phyloP scores from a whole-genome alignment of 1,140 invertebrate genomes.

The Bombus consobrinus region DNA sequence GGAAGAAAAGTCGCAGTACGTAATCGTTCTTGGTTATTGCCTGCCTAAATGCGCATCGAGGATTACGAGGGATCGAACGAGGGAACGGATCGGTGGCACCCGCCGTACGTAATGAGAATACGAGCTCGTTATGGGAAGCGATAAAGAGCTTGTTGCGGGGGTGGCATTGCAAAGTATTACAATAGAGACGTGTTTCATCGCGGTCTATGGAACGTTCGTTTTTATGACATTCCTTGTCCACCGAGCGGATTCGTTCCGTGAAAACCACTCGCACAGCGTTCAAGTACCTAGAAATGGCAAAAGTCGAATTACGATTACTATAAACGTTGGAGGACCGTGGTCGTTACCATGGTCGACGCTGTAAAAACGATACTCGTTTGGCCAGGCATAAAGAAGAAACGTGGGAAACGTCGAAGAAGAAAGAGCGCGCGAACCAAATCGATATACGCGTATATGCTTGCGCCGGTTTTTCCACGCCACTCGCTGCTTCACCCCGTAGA shows the following conservation, averaged over 20 bases:
- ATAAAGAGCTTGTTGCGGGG: slow-evolving; percentile 48
- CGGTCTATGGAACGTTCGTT: slow-evolving; percentile 6
- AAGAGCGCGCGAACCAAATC: background rate
- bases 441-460: background rate
- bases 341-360: background rate
- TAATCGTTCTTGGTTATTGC: slow-evolving; percentile 33
- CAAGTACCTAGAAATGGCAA: background rate
- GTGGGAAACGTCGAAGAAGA: background rate
- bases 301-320: slow-evolving; percentile 36
- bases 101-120: slow-evolving; percentile 60
- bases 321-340: background rate
- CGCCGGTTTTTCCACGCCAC: background rate
- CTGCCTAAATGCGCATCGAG: background rate
- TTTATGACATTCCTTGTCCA: slow-evolving; percentile 4
- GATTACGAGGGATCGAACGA: slow-evolving; percentile 39
- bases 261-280: background rate
- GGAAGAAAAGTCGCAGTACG: background rate
- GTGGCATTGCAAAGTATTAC: slow-evolving; percentile 28
- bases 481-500: background rate
- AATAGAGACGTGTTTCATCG: background rate
- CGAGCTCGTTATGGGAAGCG: slow-evolving; percentile 59
- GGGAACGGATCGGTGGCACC: slow-evolving; percentile 32
- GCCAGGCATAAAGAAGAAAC: background rate
- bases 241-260: background rate
- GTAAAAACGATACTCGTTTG: slow-evolving; percentile 7